These are phyloP conservation scores for Tribolium madens DNA, from an alignment of 1,140 invertebrate genomes.

Conservation along the genomic window DNA sequence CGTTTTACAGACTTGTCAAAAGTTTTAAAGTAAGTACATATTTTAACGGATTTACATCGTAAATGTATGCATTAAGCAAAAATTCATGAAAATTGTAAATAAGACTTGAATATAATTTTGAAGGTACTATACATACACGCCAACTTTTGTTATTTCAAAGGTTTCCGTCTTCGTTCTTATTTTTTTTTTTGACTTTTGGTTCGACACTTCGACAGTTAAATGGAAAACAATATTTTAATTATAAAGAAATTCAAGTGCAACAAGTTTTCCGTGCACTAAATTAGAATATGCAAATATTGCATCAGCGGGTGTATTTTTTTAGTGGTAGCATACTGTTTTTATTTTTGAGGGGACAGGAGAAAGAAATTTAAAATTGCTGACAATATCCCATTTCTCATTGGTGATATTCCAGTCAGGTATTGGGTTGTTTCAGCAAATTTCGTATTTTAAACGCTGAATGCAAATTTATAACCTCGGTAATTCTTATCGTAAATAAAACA, in stretches of 20 bases:
- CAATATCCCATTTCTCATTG: background rate
- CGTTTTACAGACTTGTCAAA: slow-evolving; percentile 8
- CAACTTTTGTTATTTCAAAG: background rate
- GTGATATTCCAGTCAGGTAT: background rate
- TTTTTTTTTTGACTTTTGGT: background rate
- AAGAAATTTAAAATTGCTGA: background rate
- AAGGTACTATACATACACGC: background rate
- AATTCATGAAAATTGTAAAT: slow-evolving; percentile 25
- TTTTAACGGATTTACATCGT: slow-evolving; percentile 25
- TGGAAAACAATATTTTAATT: background rate
- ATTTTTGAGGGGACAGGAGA: background rate
- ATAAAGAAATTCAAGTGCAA: background rate
- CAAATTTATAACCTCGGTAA: background rate
- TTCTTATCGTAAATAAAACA: background rate
- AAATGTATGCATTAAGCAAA: slow-evolving; percentile 11
- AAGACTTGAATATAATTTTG: background rate
- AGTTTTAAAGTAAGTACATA: slow-evolving; percentile 14
- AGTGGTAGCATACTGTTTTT: background rate
- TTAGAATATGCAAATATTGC: background rate
- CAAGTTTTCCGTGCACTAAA: background rate
- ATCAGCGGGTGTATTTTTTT: background rate
- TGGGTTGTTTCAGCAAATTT: background rate
- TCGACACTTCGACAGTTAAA: too few relatives aligned
- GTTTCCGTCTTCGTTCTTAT: too few relatives aligned
- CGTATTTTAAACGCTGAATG: background rate